phyloP scores from a whole-genome alignment of 30 jellyfish, hydroid and myxozoan species.

The Rhopilema esculentum region DNA sequence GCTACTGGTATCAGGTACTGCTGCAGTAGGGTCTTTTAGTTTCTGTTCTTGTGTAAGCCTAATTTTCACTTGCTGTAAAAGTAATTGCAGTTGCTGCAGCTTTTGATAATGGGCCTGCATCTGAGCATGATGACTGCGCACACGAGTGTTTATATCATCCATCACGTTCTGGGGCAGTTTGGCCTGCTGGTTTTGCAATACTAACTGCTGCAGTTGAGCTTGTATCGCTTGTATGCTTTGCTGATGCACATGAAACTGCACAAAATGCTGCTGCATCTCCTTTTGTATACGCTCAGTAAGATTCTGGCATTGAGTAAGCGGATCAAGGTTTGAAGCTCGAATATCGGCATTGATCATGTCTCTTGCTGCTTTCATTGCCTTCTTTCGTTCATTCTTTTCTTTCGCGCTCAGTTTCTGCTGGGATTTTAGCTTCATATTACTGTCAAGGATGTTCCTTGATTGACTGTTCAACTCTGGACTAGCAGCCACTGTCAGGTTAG shows the following conservation, averaged over 20 bases:
- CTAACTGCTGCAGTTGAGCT: slow-evolving; percentile 84
- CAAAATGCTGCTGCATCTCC: slow-evolving; percentile 91
- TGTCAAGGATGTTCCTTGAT: slow-evolving; percentile 11
- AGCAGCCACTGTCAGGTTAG: not conserved
- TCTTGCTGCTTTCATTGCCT: slow-evolving; percentile 68
- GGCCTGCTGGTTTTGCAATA: slow-evolving; percentile 68
- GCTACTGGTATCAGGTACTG: slow-evolving; percentile 1
- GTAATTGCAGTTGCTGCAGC: slow-evolving; percentile 84
- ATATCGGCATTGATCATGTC: slow-evolving; percentile 72
- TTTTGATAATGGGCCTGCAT: slow-evolving; percentile 92
- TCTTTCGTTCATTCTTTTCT: slow-evolving; percentile 61
- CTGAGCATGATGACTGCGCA: slow-evolving; percentile 88
- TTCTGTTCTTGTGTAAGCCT: slow-evolving; percentile 74
- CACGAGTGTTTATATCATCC: slow-evolving; percentile 84
- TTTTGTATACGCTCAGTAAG: slow-evolving; percentile 80
- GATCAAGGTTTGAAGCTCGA: slow-evolving; percentile 63
- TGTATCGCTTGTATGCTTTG: slow-evolving; percentile 90
- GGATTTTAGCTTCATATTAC: slow-evolving; percentile 23
- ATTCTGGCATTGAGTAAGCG: slow-evolving; percentile 80
- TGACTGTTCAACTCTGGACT: not conserved
- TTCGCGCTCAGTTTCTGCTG: slow-evolving; percentile 49
- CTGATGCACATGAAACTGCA: slow-evolving; percentile 96
- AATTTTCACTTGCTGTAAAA: slow-evolving; percentile 86
- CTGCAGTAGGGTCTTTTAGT: not conserved
- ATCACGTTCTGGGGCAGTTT: slow-evolving; percentile 88